phyloP scores from a whole-genome alignment of 2,888 invertebrate species.

The Gisinianus flammeolus region DNA sequence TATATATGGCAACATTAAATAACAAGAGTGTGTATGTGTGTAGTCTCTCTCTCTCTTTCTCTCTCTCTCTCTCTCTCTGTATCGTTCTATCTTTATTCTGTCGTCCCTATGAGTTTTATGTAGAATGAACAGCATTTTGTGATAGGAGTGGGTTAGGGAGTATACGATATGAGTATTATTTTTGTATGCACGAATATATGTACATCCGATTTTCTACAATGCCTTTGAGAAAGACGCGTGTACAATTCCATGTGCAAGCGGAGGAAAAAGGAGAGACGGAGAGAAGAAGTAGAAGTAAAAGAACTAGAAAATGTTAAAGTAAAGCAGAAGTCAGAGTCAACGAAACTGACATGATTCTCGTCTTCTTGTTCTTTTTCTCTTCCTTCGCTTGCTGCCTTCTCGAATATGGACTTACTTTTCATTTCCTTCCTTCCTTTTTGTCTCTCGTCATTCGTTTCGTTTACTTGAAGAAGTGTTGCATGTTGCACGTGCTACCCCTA shows the following conservation, averaged over 20 bases:
- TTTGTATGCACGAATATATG: neutral
- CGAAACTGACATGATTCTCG: conserved; percentile 5
- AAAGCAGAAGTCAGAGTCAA: conserved; percentile 10
- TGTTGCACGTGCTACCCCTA: conserved; percentile 31
- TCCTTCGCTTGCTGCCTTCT: neutral
- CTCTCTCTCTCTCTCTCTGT: neutral
- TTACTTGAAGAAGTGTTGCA: conserved; percentile 24
- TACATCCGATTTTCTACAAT: neutral
- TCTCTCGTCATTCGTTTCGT: conserved; percentile 23
- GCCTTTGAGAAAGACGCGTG: conserved; percentile 2
- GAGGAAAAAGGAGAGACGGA: too few species aligned
- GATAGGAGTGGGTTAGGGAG: neutral
- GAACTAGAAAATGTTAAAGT: conserved; percentile 3
- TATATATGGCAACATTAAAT: conserved; percentile 35
- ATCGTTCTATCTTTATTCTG: neutral
- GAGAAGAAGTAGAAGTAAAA: neutral
- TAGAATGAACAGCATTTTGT: neutral
- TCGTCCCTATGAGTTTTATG: neutral
- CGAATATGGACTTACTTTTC: conserved; percentile 32
- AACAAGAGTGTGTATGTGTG: conserved; percentile 12
- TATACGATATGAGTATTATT: neutral
- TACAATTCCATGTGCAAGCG: neutral
- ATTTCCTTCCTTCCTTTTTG: conserved; percentile 36
- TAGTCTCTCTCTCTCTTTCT: neutral
- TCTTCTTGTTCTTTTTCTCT: neutral